Conservation (phyloP, 2,797 vertebrate genomes). For the Mastacembelus armatus region DNA sequence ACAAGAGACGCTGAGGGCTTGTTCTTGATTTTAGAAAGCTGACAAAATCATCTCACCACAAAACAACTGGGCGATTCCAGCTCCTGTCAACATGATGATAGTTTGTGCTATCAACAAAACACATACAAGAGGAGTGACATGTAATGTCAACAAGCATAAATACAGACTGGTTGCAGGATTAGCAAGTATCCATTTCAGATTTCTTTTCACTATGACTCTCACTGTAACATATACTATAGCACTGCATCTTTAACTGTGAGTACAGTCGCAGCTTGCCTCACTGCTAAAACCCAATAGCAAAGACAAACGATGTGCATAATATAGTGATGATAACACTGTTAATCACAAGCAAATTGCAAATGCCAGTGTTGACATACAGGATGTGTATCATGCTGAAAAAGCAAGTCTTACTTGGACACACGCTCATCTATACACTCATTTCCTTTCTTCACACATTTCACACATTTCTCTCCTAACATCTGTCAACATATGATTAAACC, state of each 20-base stretch:
- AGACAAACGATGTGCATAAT: background rate
- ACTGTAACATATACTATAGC: no score
- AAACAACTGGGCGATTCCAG: background rate
- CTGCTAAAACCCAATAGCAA: no score
- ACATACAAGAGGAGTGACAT: no score
- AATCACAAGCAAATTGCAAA: background rate
- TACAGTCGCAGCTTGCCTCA: no score
- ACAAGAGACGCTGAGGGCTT: background rate
- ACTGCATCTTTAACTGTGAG: no score
- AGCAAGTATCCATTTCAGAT: no score
- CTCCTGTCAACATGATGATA: no score
- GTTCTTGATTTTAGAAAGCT: background rate
- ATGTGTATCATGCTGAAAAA: conserved; percentile 22
- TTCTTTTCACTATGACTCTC: no score
- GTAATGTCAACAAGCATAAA: no score
- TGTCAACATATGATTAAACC: conserved; percentile 21
- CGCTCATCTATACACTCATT: conserved; percentile 8
- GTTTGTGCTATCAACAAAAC: no score
- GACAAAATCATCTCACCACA: background rate
- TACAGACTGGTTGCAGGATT: background rate
- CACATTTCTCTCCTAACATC: conserved; percentile 12
- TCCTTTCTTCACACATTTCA: conserved; percentile 4
- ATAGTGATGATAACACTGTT: background rate
- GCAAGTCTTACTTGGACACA: background rate
- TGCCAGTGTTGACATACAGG: background rate